Evolutionary conservation across 2,797 vertebrate species (phyloP).

Genomic region (Oryzias dopingdopingensis): DNA sequence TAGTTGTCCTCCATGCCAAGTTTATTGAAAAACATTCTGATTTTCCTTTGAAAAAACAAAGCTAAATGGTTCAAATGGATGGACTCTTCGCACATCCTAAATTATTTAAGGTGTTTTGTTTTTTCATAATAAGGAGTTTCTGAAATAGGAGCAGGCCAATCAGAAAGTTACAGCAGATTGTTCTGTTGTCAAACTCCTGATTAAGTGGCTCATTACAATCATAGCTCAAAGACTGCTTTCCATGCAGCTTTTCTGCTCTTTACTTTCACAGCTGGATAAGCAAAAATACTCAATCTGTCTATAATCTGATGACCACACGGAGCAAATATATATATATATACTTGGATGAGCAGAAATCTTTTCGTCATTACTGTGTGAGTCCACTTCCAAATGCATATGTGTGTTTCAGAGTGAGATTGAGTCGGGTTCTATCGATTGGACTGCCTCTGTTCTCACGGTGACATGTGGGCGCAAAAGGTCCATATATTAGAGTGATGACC

Average conservation of each 20-base stretch:
- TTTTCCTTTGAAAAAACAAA: not conserved
- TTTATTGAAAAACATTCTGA: not conserved
- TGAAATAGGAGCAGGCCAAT: not conserved
- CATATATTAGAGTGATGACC: slow-evolving; percentile 63
- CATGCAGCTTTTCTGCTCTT: slow-evolving; percentile 32
- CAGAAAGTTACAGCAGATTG: not conserved
- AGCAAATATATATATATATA: slow-evolving; percentile 15
- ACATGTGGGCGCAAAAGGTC: slow-evolving; percentile 26
- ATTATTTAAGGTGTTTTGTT: slow-evolving; percentile 9
- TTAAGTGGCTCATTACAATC: no score
- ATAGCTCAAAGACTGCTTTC: slow-evolving; percentile 6
- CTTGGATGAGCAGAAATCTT: slow-evolving; percentile 37
- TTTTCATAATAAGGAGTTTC: slow-evolving; percentile 1
- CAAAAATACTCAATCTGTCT: slow-evolving; percentile 39
- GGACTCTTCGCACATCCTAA: slow-evolving; percentile 1
- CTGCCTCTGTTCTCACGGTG: slow-evolving; percentile 27
- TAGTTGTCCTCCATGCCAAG: not conserved
- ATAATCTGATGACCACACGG: slow-evolving; percentile 36
- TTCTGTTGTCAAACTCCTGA: no score
- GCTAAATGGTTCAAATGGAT: slow-evolving; percentile 4
- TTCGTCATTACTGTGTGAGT: slow-evolving; percentile 39
- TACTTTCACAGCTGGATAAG: slow-evolving; percentile 25
- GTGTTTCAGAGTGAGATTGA: slow-evolving; percentile 21
- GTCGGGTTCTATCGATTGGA: slow-evolving; percentile 24
- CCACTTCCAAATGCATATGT: slow-evolving; percentile 1